Evolutionary conservation across 2,113 vertebrate species (phyloP).

Genomic region (Cyphomyrus discorhynchus): DNA sequence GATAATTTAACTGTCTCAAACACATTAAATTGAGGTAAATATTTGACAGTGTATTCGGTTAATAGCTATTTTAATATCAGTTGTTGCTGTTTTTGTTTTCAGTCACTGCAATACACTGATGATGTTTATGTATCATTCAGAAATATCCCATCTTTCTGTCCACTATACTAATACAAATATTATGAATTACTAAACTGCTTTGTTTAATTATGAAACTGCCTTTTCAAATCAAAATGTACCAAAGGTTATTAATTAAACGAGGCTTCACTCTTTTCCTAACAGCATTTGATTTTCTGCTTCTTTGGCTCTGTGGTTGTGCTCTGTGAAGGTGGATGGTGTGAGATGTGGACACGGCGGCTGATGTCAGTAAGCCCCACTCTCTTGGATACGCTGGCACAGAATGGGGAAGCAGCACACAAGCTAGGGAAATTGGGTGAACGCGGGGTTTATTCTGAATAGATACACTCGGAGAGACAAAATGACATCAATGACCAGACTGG

Average conservation of each 20-base stretch:
- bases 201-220: background rate
- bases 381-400: no score
- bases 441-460: no score
- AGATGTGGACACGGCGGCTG: background rate
- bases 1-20: background rate
- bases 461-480: no score
- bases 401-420: no score
- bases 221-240: background rate
- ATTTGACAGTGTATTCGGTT: background rate
- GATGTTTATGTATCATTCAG: background rate
- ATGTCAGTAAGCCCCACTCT: background rate
- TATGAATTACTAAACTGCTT: background rate
- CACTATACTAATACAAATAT: background rate
- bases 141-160: background rate
- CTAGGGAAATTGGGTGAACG: no score
- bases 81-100: background rate
- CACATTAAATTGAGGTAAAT: background rate
- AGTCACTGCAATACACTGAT: background rate
- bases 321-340: background rate
- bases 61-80: background rate
- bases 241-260: background rate
- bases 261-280: background rate
- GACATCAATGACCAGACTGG: no score
- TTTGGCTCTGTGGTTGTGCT: background rate
- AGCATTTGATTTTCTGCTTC: background rate